Conservation (phyloP, 2,888 invertebrate species). For the Deilephila porcellus region DNA sequence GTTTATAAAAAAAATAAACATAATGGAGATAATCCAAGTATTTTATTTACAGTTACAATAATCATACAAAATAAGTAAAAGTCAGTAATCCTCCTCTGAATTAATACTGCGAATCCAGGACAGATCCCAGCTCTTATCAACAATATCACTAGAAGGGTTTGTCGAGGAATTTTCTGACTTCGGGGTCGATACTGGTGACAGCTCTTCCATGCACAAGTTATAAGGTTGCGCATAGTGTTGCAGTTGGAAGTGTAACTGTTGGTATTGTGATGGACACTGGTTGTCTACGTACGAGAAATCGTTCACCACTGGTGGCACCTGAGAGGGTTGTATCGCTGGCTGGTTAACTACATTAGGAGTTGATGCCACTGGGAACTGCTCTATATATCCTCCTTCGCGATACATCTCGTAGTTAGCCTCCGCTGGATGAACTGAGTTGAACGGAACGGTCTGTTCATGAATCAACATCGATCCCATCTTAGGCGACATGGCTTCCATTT, state of each 20-base stretch:
- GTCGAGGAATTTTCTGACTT: conserved; percentile 39
- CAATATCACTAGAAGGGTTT: conserved; percentile 40
- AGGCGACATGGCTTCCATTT: conserved; percentile 55
- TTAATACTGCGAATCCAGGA: conserved; percentile 66
- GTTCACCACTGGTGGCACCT: neutral
- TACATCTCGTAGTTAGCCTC: conserved; percentile 44
- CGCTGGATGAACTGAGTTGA: conserved; percentile 36
- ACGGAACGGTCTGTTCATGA: conserved; percentile 43
- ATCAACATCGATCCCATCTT: conserved; percentile 47
- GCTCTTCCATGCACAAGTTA: conserved; percentile 40
- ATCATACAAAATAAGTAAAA: conserved; percentile 21
- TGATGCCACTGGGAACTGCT: conserved; percentile 51
- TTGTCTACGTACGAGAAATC: conserved; percentile 48
- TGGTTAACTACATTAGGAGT: conserved; percentile 39
- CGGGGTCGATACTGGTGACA: conserved; percentile 38
- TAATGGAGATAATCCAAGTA: conserved; percentile 12
- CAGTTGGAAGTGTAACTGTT: conserved; percentile 46
- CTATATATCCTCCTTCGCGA: conserved; percentile 49
- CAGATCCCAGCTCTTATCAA: conserved; percentile 60
- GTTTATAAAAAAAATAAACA: neutral
- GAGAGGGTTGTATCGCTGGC: conserved; percentile 24
- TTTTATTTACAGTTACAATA: conserved; percentile 34
- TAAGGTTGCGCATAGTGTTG: conserved; percentile 47
- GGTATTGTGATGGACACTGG: conserved; percentile 45
- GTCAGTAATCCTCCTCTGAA: conserved; percentile 56